Evolutionary conservation across 2,113 vertebrate genomes (phyloP).

Genomic region (Mobula hypostoma): DNA sequence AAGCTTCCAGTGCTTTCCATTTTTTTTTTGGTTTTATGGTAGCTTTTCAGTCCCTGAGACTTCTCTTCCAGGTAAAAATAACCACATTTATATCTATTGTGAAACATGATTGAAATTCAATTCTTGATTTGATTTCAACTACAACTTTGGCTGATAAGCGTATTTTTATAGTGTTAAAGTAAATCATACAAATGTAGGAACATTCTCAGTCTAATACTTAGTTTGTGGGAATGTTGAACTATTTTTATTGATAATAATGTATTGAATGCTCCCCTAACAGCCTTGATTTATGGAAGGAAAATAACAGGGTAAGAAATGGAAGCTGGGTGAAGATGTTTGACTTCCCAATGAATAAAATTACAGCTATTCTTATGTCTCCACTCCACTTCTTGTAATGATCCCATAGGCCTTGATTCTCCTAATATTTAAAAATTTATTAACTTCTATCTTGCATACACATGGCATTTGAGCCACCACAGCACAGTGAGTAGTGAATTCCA

Average conservation of each 20-base stretch:
- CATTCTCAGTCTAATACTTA: not conserved
- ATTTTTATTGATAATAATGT: not conserved
- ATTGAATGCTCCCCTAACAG: not conserved
- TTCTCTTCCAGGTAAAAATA: not conserved
- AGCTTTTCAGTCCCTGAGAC: not conserved
- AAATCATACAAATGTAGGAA: not conserved
- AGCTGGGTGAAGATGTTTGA: no score
- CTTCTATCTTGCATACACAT: no score
- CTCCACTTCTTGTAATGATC: no score
- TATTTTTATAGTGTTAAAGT: not conserved
- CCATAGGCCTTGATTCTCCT: no score
- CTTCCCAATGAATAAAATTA: no score
- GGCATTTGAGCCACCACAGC: no score
- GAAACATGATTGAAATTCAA: not conserved
- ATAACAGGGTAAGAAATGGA: no score
- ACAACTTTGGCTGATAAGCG: not conserved
- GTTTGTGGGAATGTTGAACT: not conserved
- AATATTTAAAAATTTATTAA: no score
- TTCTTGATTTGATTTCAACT: not conserved
- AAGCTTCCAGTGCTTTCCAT: not conserved
- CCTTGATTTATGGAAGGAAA: not conserved
- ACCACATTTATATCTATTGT: not conserved
- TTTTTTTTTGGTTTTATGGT: not conserved
- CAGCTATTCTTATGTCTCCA: no score
- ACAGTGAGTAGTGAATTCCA: no score